Evolutionary conservation across 2,113 vertebrate genomes (phyloP).

Genomic region (Hipposideros armiger): DNA sequence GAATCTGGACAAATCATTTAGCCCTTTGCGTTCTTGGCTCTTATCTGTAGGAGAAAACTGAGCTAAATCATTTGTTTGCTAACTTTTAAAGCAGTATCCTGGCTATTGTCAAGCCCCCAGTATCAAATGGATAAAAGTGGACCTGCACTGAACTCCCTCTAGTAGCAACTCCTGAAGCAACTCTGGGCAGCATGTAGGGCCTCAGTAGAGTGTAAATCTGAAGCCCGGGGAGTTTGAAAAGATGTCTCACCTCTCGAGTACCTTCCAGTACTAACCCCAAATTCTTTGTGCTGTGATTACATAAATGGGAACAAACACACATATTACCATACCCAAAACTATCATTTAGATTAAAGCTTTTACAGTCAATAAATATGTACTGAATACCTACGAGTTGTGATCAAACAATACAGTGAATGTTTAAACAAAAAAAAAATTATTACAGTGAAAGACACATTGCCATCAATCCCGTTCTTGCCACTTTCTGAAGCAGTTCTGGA

Average conservation of each 20-base stretch:
- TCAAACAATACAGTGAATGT: too few species aligned
- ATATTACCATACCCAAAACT: neutral
- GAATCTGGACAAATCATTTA: neutral
- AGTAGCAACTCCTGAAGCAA: neutral
- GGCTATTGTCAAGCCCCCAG: neutral
- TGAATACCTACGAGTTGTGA: neutral
- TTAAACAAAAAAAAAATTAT: too few species aligned
- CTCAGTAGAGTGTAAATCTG: neutral
- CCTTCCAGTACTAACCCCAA: neutral
- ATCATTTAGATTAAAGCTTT: slow-evolving; percentile 25
- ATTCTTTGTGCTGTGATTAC: slow-evolving; percentile 30
- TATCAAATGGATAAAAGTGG: neutral
- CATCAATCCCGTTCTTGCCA: too few species aligned
- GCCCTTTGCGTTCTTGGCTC: neutral
- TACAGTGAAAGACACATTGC: too few species aligned
- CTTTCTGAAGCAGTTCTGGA: too few species aligned
- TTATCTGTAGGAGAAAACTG: neutral
- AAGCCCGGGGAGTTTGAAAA: neutral
- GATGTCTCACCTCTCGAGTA: neutral
- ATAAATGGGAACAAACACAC: neutral
- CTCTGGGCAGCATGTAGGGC: neutral
- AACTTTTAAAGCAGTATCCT: neutral
- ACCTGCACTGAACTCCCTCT: neutral
- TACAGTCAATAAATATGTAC: slow-evolving; percentile 35
- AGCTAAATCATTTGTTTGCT: neutral